These are phyloP conservation scores for Plebejus melissa DNA, from an alignment of 2,888 invertebrate species.

Conservation along the genomic window DNA sequence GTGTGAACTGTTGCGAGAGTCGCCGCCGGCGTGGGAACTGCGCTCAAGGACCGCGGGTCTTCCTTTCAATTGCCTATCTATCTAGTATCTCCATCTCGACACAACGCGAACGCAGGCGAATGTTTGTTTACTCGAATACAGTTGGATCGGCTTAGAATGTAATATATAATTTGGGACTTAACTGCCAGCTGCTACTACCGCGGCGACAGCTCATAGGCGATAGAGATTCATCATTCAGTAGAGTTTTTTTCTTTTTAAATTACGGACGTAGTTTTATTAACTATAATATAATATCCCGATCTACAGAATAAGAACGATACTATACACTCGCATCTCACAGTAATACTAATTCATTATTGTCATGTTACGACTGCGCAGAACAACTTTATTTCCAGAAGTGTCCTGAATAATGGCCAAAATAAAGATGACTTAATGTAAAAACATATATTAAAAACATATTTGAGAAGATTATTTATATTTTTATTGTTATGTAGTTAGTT, in stretches of 20 bases:
- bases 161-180: too few species aligned
- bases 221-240: too few species aligned
- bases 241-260: too few species aligned
- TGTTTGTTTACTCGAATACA: neutral
- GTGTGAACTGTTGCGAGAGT: neutral
- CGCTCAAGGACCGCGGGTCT: slow-evolving; percentile 10
- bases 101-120: neutral
- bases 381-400: too few species aligned
- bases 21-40: slow-evolving; percentile 19
- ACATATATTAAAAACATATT: neutral
- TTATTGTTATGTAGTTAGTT: neutral
- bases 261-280: too few species aligned
- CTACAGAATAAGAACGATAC: too few species aligned
- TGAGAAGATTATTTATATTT: neutral
- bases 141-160: neutral
- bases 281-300: too few species aligned
- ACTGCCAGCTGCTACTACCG: too few species aligned
- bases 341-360: too few species aligned
- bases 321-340: too few species aligned
- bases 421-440: neutral
- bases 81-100: neutral
- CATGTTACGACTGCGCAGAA: too few species aligned
- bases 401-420: neutral
- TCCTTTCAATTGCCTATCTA: slow-evolving; percentile 14
- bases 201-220: too few species aligned